Percentiles rank a stretch among this genome's conserved stretches.
These are phyloP conservation scores for Pithys albifrons DNA, from an alignment of 2,113 vertebrate genomes.

Conservation along the genomic window DNA sequence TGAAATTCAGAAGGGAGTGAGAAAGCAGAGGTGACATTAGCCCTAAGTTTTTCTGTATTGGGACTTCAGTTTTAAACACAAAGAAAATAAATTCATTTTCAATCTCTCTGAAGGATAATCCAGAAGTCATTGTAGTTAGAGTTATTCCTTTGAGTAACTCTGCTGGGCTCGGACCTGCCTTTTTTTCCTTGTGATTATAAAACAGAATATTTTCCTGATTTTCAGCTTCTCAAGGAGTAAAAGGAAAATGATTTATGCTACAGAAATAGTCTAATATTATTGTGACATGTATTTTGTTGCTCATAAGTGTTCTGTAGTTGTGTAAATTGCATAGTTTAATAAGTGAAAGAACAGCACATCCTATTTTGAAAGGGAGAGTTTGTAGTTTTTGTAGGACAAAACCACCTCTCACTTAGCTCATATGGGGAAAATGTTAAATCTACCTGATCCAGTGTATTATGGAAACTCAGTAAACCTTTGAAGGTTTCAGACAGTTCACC, in stretches of 20 bases:
- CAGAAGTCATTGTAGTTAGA: background rate
- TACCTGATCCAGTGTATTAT: background rate
- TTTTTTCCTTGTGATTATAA: background rate
- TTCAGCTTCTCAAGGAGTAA: background rate
- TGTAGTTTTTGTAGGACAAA: background rate
- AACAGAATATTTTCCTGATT: background rate
- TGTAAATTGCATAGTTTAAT: background rate
- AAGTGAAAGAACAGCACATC: background rate
- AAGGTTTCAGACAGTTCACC: background rate
- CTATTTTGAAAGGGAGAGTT: background rate
- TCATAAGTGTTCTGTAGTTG: background rate
- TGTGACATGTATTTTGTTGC: background rate
- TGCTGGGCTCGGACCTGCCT: background rate
- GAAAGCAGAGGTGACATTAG: background rate
- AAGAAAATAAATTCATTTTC: background rate
- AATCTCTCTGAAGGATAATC: background rate
- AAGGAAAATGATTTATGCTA: background rate
- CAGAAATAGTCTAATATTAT: background rate
- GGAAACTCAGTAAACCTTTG: conserved; percentile 16
- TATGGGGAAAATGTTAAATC: background rate
- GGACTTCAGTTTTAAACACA: background rate
- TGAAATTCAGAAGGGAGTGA: background rate
- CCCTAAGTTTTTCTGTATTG: background rate
- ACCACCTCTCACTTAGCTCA: background rate
- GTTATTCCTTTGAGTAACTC: background rate